Evolutionary conservation across 1,140 invertebrate species (phyloP), one percentile per base, ranked within the genome.

Genomic region (Aphelenchoides fujianensis): DNA sequence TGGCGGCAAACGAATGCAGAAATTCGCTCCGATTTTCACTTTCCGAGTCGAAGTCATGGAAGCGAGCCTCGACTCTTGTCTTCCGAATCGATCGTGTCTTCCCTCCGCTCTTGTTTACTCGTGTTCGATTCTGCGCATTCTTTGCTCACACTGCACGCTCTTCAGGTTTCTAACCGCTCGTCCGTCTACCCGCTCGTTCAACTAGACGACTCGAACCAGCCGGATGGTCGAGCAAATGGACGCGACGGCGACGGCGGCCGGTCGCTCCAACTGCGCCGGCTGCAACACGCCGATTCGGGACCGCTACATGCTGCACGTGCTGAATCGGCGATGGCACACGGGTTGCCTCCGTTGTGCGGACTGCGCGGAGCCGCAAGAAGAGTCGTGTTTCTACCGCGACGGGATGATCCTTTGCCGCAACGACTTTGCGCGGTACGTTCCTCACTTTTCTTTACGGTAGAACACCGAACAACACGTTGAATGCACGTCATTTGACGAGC

Each of bases 401-500:
- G 93, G 93, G 66, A 91, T 94, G 82, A 90, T 97, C 0, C 97
- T 94, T 86, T 98, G 95, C 87, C 95, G 95, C 80, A 93, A 97
- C 76, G 95, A 98, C 85, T 98, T 98, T 87, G 97, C 95, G 90
- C 96, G 95, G 94, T 97, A 19, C 31, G 19, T 35, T 54, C 23
- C n/a, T n/a, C n/a, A n/a, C n/a, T n/a, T n/a, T n/a, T n/a, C n/a
- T n/a, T n/a, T n/a, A n/a, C n/a, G n/a, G n/a, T n/a, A 59, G 7
- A 59, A 27, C 37, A 31, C 55, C 23, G 37, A 59, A 7, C 37
- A 27, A 7, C 37, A 12, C 23, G 7, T 12, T 59, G 55, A 27
- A 59, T 19, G 9, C 37, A n/a, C n/a, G n/a, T 59, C 27, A 61
- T 19, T 19, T 61, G 57, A 16, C 16, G n/a, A 34, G 57, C 57